Base-by-base conservation (phyloP, 2,888 invertebrate species). In the Sphinx pinastri region DNA sequence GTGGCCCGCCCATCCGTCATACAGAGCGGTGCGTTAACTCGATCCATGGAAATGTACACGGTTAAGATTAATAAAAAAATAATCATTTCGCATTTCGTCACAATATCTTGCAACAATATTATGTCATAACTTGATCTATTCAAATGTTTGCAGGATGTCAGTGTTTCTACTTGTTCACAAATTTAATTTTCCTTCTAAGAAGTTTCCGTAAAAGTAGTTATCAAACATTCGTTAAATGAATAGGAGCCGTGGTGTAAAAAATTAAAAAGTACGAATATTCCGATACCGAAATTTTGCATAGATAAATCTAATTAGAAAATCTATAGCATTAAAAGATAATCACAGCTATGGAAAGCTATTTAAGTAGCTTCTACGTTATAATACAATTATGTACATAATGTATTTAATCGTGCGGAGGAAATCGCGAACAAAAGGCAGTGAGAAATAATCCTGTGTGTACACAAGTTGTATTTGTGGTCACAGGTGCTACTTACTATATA, bases 1-100 rank as follows among this genome's bases (percentile, higher is more conserved):
- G 85, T 83, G 85, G 82, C 79, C 79, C 84, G 85, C 86, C 87
- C 88, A 88, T 89, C 88, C 84, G 86, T 88, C 89, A 88, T 88
- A 87, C 86, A 79, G 79, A 77, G 82, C 79, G 82, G 79, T 25
- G 76, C 81, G 84, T 89, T 89, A 90, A 89, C 89, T 89, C 79
- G 88, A 89, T 89, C 84, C 45, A 89, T 80, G 88, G 89, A 88
- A 89, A 88, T 88, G 83, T 76, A 80, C 78, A 83, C 84, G 78
- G 83, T 84, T 82, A 81, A 84, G 84, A 83, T 83, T 83, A 76
- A 19, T 79, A 84, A 80, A 84, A 83, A 80, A 74, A 87, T 86
- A 88, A 84, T 75, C 75, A n/a, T 74, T 69, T 71, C 45, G 57
- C 72, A 71, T 74, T 68, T 4, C 51, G 51, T 38, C 8, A 38